These are phyloP conservation scores for Tetramorium parvispinum DNA, from an alignment of 1,140 invertebrate species.

Conservation along the genomic window DNA sequence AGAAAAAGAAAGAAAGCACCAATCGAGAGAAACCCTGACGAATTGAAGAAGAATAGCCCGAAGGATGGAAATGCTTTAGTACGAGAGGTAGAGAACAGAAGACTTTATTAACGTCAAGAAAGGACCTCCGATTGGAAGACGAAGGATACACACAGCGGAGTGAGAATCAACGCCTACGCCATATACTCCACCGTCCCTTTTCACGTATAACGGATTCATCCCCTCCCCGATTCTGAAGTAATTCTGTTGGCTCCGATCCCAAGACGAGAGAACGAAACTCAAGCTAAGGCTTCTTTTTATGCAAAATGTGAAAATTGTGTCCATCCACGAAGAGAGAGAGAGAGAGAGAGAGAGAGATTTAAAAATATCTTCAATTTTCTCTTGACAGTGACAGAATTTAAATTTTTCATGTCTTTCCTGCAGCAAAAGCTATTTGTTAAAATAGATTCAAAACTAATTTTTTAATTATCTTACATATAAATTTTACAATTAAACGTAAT, in stretches of 20 bases:
- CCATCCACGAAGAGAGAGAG: neutral
- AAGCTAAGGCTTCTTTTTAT: constrained; percentile 28
- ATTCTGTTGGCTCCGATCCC: constrained; percentile 14
- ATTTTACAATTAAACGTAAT: neutral
- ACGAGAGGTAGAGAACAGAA: constrained; percentile 60
- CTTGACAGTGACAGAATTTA: neutral
- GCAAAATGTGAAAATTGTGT: constrained; percentile 33
- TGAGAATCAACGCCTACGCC: constrained; percentile 50
- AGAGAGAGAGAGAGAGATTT: neutral
- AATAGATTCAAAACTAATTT: neutral
- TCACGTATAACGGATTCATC: constrained; percentile 31
- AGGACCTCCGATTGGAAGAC: constrained; percentile 54
- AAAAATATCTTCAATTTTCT: constrained; percentile 17
- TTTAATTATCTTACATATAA: neutral
- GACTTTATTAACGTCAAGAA: constrained; percentile 78
- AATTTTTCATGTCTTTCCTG: neutral
- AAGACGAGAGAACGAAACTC: constrained; percentile 25
- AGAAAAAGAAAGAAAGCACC: neutral
- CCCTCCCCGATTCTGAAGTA: neutral
- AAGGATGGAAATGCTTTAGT: constrained; percentile 75
- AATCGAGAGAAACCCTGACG: constrained; percentile 31
- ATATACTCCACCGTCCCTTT: neutral
- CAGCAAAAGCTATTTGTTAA: neutral
- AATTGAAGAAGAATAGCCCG: constrained; percentile 68
- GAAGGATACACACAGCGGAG: constrained; percentile 56